phyloP scores from a whole-genome alignment of 2,797 vertebrate genomes.

The Pseudochaenichthys georgianus region DNA sequence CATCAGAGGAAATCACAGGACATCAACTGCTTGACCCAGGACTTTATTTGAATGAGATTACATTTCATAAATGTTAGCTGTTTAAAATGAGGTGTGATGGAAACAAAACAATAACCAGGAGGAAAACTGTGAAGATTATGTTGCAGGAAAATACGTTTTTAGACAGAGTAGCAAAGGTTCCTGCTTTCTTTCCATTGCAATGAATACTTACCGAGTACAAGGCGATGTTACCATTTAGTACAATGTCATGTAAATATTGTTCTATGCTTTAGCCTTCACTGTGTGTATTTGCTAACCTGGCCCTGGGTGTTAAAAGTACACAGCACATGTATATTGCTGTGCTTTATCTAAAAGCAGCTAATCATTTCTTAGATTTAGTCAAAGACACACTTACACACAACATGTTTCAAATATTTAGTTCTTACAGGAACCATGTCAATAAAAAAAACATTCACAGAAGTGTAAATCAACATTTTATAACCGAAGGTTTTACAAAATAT shows the following conservation, averaged over 20 bases:
- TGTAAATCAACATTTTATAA: constrained; percentile 28
- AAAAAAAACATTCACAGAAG: background rate
- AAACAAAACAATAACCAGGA: background rate
- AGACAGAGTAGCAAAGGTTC: background rate
- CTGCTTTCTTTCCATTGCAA: background rate
- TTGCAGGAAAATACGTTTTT: background rate
- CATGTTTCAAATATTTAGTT: background rate
- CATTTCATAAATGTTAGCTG: background rate
- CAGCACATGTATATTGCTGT: background rate
- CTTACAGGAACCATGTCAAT: background rate
- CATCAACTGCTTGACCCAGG: constrained; percentile 36
- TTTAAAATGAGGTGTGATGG: background rate
- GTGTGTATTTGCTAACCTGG: background rate
- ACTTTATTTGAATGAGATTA: constrained; percentile 1
- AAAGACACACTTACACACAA: background rate
- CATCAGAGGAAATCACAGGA: constrained; percentile 26
- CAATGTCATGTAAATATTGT: constrained; percentile 20
- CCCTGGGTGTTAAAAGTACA: background rate
- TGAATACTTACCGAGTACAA: constrained; percentile 17
- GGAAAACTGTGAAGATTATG: background rate
- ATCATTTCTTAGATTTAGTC: constrained; percentile 1
- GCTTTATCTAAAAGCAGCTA: background rate
- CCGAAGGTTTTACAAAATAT: constrained; percentile 27
- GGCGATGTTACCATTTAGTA: background rate
- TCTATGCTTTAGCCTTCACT: constrained; percentile 7